Evolutionary conservation across 1,140 invertebrate genomes (phyloP).

Genomic region (Subanguina moxae): DNA sequence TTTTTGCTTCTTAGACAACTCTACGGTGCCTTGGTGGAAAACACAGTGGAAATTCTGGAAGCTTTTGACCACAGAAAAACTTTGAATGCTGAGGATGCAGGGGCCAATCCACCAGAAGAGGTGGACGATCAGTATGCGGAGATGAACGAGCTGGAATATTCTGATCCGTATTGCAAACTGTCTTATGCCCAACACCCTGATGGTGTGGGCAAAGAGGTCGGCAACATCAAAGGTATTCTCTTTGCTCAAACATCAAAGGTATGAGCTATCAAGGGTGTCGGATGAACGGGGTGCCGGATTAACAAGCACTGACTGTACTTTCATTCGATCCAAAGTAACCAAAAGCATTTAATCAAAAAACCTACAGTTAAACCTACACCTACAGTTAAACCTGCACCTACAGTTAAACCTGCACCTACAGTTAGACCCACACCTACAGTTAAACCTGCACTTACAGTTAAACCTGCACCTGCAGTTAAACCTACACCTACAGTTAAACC

Average conservation of each 20-base stretch:
- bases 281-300: no score
- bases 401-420: no score
- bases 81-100: background rate
- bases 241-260: no score
- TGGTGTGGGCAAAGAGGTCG: constrained; percentile 19
- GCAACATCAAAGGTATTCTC: constrained; percentile 29
- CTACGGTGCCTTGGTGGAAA: constrained; percentile 23
- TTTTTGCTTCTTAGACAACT: constrained; percentile 8
- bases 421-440: no score
- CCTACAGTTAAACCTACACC: background rate
- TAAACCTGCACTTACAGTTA: no score
- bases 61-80: constrained; percentile 31
- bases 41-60: constrained; percentile 24
- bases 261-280: no score
- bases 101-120: background rate
- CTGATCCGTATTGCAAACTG: constrained; percentile 35
- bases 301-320: no score
- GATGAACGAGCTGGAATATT: constrained; percentile 28
- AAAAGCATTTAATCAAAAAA: no score
- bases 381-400: no score
- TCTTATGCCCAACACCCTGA: constrained; percentile 35
- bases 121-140: constrained; percentile 25
- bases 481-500: no score
- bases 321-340: no score
- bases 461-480: no score